Evolutionary conservation across 1,140 invertebrate species (phyloP).

Genomic region (Lepeophtheirus salmonis): DNA sequence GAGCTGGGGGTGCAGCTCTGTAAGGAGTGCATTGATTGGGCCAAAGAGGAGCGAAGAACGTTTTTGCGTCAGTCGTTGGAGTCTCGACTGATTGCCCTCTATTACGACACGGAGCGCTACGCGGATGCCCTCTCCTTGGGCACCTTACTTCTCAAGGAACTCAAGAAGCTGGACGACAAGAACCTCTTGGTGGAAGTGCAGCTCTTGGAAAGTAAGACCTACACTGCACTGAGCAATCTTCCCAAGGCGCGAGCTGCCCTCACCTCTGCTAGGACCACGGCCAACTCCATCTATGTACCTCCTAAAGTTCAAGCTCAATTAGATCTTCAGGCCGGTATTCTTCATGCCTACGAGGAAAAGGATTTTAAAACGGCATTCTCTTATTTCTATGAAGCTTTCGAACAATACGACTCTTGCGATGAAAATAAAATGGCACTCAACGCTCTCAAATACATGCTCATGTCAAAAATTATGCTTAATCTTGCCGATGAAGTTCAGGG

Average conservation of each 20-base stretch:
- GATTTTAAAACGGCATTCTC: conserved; percentile 99
- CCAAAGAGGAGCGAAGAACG: conserved; percentile 86
- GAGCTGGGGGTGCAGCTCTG: conserved; percentile 45
- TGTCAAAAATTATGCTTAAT: conserved; percentile 96
- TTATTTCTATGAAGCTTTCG: conserved; percentile 99
- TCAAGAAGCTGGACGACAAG: conserved; percentile 98
- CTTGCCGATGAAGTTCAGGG: conserved; percentile 85
- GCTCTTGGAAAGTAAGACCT: conserved; percentile 92
- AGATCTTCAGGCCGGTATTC: conserved; percentile 88
- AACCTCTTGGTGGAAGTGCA: conserved; percentile 89
- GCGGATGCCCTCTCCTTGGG: conserved; percentile 63
- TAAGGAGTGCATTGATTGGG: conserved; percentile 95
- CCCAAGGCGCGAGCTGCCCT: conserved; percentile 90
- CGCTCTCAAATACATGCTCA: conserved; percentile 93
- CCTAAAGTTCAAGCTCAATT: conserved; percentile 82
- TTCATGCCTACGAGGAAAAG: conserved; percentile 95
- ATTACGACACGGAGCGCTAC: conserved; percentile 80
- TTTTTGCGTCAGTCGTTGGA: conserved; percentile 91
- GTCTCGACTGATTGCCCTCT: conserved; percentile 73
- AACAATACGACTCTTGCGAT: conserved; percentile 93
- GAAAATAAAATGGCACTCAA: conserved; percentile 65
- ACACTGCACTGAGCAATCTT: conserved; percentile 88
- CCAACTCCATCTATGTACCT: conserved; percentile 97
- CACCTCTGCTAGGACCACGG: conserved; percentile 92
- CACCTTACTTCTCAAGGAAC: conserved; percentile 65